These are phyloP conservation scores for Echinarachnius parma DNA, from an alignment of 53 echinoderm and acorn worm genomes.

Conservation along the genomic window DNA sequence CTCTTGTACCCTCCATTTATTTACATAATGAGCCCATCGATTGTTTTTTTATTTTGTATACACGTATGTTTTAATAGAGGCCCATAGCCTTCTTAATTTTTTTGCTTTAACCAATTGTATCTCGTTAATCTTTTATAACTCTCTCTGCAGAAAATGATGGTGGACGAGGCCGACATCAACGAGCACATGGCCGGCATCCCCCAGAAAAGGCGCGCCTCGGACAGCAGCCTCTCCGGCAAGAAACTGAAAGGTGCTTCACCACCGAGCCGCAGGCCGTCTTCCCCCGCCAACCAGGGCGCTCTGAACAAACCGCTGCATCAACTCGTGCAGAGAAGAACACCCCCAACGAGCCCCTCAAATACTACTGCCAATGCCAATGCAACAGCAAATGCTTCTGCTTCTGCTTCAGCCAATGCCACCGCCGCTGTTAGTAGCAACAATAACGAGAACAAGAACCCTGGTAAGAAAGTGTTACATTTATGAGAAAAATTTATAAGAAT, in stretches of 20 bases:
- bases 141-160: constrained; percentile 86
- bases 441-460: constrained; percentile 28
- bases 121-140: no score
- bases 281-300: constrained; percentile 65
- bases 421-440: background rate
- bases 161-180: constrained; percentile 94
- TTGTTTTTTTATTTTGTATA: no score
- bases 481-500: no score
- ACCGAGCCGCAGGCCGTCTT: constrained; percentile 76
- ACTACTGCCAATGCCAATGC: no score
- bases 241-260: constrained; percentile 67
- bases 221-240: constrained; percentile 42
- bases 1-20: no score
- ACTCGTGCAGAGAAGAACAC: constrained; percentile 65
- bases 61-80: no score
- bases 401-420: constrained; percentile 9
- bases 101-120: no score
- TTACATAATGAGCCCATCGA: no score
- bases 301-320: constrained; percentile 75
- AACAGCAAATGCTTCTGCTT: background rate
- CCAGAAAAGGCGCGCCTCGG: constrained; percentile 60
- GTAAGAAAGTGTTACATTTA: no score
- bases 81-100: no score
- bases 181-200: constrained; percentile 93
- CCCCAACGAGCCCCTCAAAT: no score